Conservation (phyloP, 2,797 vertebrate species). For the Mus caroli region DNA sequence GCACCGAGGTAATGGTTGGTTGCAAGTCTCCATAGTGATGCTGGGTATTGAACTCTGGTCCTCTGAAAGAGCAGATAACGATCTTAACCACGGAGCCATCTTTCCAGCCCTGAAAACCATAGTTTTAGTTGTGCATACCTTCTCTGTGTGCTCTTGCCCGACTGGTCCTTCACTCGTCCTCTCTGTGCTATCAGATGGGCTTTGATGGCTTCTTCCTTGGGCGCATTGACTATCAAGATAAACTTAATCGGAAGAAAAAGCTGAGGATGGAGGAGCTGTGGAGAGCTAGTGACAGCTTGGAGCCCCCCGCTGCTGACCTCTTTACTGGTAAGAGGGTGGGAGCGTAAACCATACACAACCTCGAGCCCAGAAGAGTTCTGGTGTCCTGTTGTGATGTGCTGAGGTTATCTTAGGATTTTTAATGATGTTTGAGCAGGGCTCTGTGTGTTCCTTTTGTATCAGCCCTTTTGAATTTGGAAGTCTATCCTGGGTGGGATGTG, state of each 20-base stretch:
- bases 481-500: not conserved
- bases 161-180: not conserved
- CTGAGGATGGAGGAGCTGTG: constrained; percentile 94
- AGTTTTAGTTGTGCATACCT: not conserved
- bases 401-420: not conserved
- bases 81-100: not conserved
- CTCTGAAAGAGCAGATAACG: not conserved
- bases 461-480: not conserved
- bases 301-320: constrained; percentile 91
- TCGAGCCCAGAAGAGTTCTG: not conserved
- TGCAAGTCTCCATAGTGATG: not conserved
- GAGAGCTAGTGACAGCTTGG: constrained; percentile 92
- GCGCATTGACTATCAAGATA: constrained; percentile 96
- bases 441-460: not conserved
- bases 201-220: constrained; percentile 96
- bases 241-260: constrained; percentile 79
- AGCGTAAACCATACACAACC: not conserved
- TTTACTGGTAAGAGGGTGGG: constrained; percentile 92
- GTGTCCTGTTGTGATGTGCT: not conserved
- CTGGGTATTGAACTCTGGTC: not conserved
- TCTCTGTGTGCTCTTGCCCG: not conserved
- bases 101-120: not conserved
- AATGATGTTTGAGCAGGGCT: not conserved
- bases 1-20: not conserved
- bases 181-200: constrained; percentile 91